A percentile compares a stretch with the other conserved stretches of the same genome.
Evolutionary conservation across 2,888 invertebrate species (phyloP).

Genomic region (Cistogaster globosa): DNA sequence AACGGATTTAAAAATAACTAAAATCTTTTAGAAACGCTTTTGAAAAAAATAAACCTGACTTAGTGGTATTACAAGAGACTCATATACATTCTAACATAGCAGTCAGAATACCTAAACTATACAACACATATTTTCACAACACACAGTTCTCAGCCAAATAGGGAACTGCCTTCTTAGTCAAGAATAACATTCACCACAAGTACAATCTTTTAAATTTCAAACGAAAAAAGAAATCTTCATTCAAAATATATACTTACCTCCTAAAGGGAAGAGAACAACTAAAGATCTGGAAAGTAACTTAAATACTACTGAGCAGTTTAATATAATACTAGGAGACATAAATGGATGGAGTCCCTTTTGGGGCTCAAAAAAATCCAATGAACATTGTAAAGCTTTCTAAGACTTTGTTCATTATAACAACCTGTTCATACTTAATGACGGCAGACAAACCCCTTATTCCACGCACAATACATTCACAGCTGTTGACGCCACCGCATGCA

Average conservation of each 20-base stretch:
- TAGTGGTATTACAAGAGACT: conserved; percentile 23
- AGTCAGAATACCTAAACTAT: not conserved
- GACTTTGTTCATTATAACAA: not conserved
- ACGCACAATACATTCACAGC: not conserved
- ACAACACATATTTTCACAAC: conserved; percentile 12
- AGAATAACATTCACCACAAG: no score
- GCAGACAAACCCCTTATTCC: conserved; percentile 18
- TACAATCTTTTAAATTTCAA: no score
- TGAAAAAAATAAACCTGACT: conserved; percentile 12
- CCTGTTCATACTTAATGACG: conserved; percentile 8
- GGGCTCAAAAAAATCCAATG: not conserved
- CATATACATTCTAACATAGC: not conserved
- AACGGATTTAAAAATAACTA: conserved; percentile 19
- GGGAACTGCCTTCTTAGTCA: not conserved
- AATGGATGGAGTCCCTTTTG: conserved; percentile 13
- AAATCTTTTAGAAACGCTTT: not conserved
- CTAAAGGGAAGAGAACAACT: no score
- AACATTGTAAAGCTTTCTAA: not conserved
- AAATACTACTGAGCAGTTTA: no score
- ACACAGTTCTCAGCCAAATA: not conserved
- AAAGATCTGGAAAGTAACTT: no score
- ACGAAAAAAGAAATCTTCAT: no score
- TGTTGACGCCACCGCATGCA: no score
- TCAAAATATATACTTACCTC: no score
- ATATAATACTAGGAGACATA: no score